A percentile compares a stretch with the other conserved stretches of the same genome.
Evolutionary conservation across 2,113 vertebrate genomes (phyloP).

Genomic region (Epinephelus cyanopodus): DNA sequence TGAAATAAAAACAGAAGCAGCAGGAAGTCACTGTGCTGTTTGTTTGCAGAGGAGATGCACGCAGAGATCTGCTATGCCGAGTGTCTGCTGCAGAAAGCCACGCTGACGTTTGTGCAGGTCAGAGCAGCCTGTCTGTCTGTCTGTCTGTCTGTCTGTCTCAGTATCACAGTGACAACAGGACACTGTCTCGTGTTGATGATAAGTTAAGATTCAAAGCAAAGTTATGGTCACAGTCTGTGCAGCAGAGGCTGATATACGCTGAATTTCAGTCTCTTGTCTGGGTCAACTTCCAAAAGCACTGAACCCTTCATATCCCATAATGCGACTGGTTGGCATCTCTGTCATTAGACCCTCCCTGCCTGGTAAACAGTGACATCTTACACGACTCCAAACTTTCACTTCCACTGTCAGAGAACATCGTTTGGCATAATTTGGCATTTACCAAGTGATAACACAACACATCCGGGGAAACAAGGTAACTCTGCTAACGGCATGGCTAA

Average conservation of each 20-base stretch:
- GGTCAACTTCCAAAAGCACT: too few species aligned
- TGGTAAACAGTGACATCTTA: too few species aligned
- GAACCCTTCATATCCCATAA: too few species aligned
- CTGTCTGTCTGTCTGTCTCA: background rate
- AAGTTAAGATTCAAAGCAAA: background rate
- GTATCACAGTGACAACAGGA: background rate
- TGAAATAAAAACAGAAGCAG: background rate
- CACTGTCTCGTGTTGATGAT: background rate
- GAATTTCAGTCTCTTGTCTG: too few species aligned
- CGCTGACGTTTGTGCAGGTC: slow-evolving; percentile 96
- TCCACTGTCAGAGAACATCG: too few species aligned
- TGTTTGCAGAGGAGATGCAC: slow-evolving; percentile 94
- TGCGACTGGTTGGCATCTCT: too few species aligned
- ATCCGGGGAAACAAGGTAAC: background rate
- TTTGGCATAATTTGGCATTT: background rate
- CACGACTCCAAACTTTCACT: too few species aligned
- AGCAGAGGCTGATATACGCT: too few species aligned
- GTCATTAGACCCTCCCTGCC: too few species aligned
- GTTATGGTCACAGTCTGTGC: too few species aligned
- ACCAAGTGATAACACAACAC: background rate
- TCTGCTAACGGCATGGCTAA: background rate
- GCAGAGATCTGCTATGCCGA: slow-evolving; percentile 98
- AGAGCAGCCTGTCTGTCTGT: background rate
- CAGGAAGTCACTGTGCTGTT: slow-evolving; percentile 2
- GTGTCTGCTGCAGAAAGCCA: slow-evolving; percentile 96